Percentiles rank a stretch among this genome's conserved stretches.
Evolutionary conservation across 2,888 invertebrate species (phyloP).

Genomic region (Agrilus mali): DNA sequence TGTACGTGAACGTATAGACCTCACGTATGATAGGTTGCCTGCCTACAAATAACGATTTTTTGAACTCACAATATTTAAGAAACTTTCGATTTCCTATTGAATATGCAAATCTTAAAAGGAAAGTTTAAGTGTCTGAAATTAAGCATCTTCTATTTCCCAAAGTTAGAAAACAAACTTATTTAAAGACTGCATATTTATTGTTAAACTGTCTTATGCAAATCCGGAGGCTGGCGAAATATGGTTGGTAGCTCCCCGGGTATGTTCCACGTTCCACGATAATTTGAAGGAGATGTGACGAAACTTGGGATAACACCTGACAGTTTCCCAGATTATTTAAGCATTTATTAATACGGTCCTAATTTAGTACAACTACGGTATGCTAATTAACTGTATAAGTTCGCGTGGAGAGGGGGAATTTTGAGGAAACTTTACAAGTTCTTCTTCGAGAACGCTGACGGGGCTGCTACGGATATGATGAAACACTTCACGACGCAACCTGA

Average conservation of each 20-base stretch:
- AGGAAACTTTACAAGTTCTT: no score
- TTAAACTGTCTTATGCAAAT: conserved; percentile 36
- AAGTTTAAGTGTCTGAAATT: background rate
- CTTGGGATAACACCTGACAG: conserved; percentile 35
- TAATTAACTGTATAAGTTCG: conserved; percentile 21
- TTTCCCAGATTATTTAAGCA: conserved; percentile 38
- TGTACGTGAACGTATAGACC: no score
- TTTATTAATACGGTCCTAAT: conserved; percentile 38
- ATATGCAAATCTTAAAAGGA: conserved; percentile 18
- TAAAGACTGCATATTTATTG: conserved; percentile 33
- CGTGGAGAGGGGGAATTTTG: conserved; percentile 1
- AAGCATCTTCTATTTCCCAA: conserved; percentile 26
- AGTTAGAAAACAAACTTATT: conserved; percentile 28
- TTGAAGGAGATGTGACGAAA: conserved; percentile 31
- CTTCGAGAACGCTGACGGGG: no score
- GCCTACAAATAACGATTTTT: no score
- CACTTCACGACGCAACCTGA: no score
- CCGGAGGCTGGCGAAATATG: conserved; percentile 16
- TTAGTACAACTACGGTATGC: conserved; percentile 32
- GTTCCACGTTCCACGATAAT: conserved; percentile 31
- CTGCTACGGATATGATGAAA: no score
- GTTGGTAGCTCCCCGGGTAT: conserved; percentile 11
- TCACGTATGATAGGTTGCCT: no score
- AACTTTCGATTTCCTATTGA: conserved; percentile 14
- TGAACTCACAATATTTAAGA: no score